Conservation (phyloP, 2,797 vertebrate genomes). For the Anguilla marmorata region DNA sequence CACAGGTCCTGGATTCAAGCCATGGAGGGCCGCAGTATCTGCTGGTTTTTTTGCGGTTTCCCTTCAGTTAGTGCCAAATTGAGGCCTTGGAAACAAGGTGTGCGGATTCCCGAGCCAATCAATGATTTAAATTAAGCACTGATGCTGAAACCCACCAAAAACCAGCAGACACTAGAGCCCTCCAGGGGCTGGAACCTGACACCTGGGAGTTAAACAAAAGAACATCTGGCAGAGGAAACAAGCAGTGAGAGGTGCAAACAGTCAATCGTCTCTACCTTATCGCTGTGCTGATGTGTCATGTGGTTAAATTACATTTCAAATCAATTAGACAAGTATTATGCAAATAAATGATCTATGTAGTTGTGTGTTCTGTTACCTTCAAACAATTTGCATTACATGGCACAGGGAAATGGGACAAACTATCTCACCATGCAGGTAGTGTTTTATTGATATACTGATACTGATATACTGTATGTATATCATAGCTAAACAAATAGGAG, state of each 20-base stretch:
- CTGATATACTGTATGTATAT: not conserved
- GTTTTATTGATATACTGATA: not conserved
- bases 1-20: not conserved
- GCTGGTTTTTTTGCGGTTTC: not conserved
- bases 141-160: not conserved
- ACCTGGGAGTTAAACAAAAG: not conserved
- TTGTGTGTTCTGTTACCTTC: not conserved
- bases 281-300: not conserved
- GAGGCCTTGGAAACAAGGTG: not conserved
- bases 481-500: not conserved
- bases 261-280: not conserved
- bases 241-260: not conserved
- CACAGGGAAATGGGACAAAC: too few relatives aligned
- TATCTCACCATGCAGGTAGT: not conserved
- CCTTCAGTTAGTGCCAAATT: not conserved
- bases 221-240: not conserved
- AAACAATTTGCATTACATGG: not conserved
- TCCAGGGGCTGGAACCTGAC: not conserved
- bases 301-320: not conserved
- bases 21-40: not conserved
- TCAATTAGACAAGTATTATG: not conserved
- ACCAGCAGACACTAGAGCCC: not conserved
- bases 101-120: not conserved
- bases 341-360: not conserved
- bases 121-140: not conserved